Evolutionary conservation across 2,888 invertebrate species (phyloP), one percentile per base, ranked within the genome.

Genomic region (Teinopalpus imperialis): DNA sequence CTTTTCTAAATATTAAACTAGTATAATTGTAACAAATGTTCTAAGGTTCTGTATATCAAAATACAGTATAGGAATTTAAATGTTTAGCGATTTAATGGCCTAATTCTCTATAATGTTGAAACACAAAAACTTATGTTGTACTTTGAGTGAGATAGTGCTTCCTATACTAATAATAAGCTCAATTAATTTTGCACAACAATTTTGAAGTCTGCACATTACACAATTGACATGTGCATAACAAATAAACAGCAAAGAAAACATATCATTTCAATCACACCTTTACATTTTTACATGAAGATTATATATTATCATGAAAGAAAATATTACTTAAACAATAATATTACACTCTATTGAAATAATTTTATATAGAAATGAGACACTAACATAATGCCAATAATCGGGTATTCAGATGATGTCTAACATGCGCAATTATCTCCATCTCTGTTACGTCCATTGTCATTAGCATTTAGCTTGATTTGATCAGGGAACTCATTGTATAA

Each of bases 401-500:
- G 66, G 49, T 53, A 55, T 60, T 52, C 40, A 48, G 49, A 35
- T 54, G 54, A 51, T 62, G 70, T 90, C 91, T 93, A 94, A 90
- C 93, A 94, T 85, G 93, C 93, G 86, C 93, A 94, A 72, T 93
- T 93, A 77, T 93, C 93, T 60, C 92, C 90, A 69, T 94, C 94
- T 72, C 92, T 91, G 70, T 92, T 92, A 75, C 91, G 93, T 63
- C 91, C 91, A 75, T 93, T 93, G 74, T 93, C 92, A 69, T 93
- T 93, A 61, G 93, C 91, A 60, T 92, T 93, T 66, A 97, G 90
- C 80, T 95, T 95, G 79, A 98, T 98, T 90, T 97, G 97, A 87
- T 98, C 98, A 26, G 98, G 98, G 78, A 99, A 99, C 86, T 98
- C 98, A 83, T 98, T 98, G 90, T 97, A 97, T 50, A 98, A 91